These are phyloP conservation scores for Cotesia glomerata DNA, from an alignment of 1,140 invertebrate genomes.

Conservation along the genomic window DNA sequence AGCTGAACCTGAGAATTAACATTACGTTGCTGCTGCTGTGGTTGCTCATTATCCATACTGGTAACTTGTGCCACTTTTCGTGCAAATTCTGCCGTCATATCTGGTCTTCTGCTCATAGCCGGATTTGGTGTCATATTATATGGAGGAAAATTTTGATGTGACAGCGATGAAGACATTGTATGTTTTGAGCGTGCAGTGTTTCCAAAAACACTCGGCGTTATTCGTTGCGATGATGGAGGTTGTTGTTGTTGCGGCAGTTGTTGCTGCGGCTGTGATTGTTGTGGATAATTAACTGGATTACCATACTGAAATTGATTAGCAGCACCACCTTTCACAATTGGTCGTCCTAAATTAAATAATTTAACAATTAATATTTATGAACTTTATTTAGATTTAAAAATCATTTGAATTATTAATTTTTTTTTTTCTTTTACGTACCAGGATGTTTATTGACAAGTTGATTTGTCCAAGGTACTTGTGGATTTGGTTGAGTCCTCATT, in stretches of 20 bases:
- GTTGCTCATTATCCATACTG: slow-evolving; percentile 56
- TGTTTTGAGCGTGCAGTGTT: slow-evolving; percentile 53
- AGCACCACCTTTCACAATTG: slow-evolving; percentile 65
- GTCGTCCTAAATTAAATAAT: slow-evolving; percentile 57
- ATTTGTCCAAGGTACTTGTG: slow-evolving; percentile 48
- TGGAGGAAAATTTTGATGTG: slow-evolving; percentile 52
- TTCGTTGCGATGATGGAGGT: slow-evolving; percentile 60
- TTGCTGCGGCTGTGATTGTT: slow-evolving; percentile 50
- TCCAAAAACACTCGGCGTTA: slow-evolving; percentile 51
- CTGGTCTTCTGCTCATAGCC: slow-evolving; percentile 55
- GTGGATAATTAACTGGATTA: slow-evolving; percentile 49
- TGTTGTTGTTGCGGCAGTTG: slow-evolving; percentile 46
- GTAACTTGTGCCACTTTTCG: slow-evolving; percentile 49
- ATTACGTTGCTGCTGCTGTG: slow-evolving; percentile 48
- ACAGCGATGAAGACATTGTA: slow-evolving; percentile 50
- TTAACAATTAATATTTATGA: neutral
- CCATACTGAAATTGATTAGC: slow-evolving; percentile 49
- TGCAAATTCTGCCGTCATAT: slow-evolving; percentile 51
- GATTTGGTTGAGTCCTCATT: slow-evolving; percentile 28
- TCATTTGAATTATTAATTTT: no score
- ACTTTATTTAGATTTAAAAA: neutral
- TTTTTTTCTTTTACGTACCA: slow-evolving; percentile 40
- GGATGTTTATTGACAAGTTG: slow-evolving; percentile 55
- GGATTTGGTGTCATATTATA: slow-evolving; percentile 52
- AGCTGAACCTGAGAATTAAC: slow-evolving; percentile 54